A percentile compares a stretch with the other conserved stretches of the same genome.
Evolutionary conservation across 2,888 invertebrate species (phyloP).

Genomic region (Fragum whitleyi): DNA sequence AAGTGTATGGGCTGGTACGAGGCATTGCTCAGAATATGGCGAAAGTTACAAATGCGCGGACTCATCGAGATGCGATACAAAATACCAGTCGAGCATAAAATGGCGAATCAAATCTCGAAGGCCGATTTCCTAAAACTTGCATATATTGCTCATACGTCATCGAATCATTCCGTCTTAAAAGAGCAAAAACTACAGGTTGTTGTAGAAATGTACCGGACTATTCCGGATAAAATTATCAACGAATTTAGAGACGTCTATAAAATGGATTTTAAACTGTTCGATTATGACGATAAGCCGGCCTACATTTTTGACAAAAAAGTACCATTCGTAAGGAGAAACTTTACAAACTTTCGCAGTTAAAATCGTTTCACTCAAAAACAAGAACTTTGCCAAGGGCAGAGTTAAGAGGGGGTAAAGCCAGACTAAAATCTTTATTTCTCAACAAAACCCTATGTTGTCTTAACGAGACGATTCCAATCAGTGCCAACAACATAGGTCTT

Average conservation of each 20-base stretch:
- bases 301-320: slow-evolving; percentile 37
- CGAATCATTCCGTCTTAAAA: slow-evolving; percentile 30
- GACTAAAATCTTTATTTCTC: no score
- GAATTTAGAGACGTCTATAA: slow-evolving; percentile 27
- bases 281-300: slow-evolving; percentile 45
- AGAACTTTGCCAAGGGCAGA: no score
- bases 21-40: slow-evolving; percentile 53
- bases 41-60: slow-evolving; percentile 54
- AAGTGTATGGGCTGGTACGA: slow-evolving; percentile 52
- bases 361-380: no score
- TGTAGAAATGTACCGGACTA: slow-evolving; percentile 39
- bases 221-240: slow-evolving; percentile 36
- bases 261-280: slow-evolving; percentile 54
- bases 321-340: not conserved
- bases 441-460: no score
- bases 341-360: slow-evolving; percentile 32
- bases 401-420: no score
- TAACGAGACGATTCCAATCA: no score
- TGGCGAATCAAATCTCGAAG: not conserved
- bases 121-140: slow-evolving; percentile 36
- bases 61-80: slow-evolving; percentile 46
- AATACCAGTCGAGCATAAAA: slow-evolving; percentile 27
- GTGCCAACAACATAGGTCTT: no score
- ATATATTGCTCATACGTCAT: slow-evolving; percentile 30
- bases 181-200: slow-evolving; percentile 35